These are phyloP conservation scores for Caenorhabditis remanei DNA, from an alignment of 1,140 invertebrate genomes.

Conservation along the genomic window DNA sequence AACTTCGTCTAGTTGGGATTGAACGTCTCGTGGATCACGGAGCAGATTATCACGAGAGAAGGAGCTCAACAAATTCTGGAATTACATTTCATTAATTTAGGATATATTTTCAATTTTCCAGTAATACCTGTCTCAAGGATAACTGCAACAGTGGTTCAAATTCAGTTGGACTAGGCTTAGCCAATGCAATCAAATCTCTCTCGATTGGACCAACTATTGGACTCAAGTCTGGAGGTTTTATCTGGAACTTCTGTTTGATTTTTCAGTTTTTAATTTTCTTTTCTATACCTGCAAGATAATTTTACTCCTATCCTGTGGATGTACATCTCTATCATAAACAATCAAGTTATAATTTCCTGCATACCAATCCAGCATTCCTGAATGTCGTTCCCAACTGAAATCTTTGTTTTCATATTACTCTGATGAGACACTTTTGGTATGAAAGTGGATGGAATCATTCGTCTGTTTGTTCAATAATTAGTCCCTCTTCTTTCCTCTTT, in stretches of 20 bases:
- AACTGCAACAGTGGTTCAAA: constrained; percentile 59
- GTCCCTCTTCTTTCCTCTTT: constrained; percentile 32
- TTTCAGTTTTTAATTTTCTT: not conserved
- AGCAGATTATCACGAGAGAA: constrained; percentile 41
- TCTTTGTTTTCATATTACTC: not conserved
- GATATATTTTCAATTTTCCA: not conserved
- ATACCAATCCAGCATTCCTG: constrained; percentile 66
- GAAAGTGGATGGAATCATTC: constrained; percentile 18
- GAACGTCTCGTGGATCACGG: constrained; percentile 57
- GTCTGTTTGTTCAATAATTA: constrained; percentile 48
- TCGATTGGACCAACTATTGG: constrained; percentile 55
- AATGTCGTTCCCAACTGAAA: constrained; percentile 65
- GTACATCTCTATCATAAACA: constrained; percentile 63
- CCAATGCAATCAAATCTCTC: constrained; percentile 49
- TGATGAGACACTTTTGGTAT: constrained; percentile 27
- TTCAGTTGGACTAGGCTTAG: constrained; percentile 58
- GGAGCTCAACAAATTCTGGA: constrained; percentile 58
- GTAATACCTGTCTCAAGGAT: constrained; percentile 55
- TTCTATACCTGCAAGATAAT: constrained; percentile 58
- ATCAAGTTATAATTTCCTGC: constrained; percentile 59
- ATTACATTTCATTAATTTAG: not conserved
- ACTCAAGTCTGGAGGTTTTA: constrained; percentile 54
- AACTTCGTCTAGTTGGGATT: constrained; percentile 58
- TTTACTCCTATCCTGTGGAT: constrained; percentile 61
- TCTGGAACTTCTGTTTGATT: constrained; percentile 24